Evolutionary conservation across 2,888 invertebrate genomes (phyloP).

Genomic region (Eledona agricola): DNA sequence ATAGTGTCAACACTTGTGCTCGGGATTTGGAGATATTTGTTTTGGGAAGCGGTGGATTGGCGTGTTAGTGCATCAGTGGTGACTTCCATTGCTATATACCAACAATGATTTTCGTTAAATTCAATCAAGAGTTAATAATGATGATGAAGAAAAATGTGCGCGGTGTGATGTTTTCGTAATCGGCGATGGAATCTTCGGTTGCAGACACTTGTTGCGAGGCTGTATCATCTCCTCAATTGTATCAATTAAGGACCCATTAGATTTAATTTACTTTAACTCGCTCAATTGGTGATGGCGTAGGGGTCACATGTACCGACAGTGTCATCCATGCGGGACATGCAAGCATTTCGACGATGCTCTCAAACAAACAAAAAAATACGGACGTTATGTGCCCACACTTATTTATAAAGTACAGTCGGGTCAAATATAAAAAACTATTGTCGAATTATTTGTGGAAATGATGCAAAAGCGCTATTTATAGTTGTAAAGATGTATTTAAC

Average conservation of each 20-base stretch:
- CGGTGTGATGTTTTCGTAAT: constrained; percentile 15
- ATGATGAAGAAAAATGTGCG: constrained; percentile 19
- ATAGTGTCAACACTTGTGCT: constrained; percentile 2
- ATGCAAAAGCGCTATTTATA: no score
- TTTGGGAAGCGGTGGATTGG: no score
- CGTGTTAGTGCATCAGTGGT: background rate
- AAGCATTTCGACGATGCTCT: constrained; percentile 46
- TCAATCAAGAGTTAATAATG: constrained; percentile 14
- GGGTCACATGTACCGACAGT: constrained; percentile 59
- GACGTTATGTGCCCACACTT: constrained; percentile 10
- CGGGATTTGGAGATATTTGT: background rate
- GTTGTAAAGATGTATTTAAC: no score
- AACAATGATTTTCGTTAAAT: constrained; percentile 13
- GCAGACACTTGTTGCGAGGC: constrained; percentile 58
- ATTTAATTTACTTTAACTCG: constrained; percentile 64
- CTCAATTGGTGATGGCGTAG: constrained; percentile 62
- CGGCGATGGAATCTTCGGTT: constrained; percentile 33
- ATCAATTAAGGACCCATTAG: constrained; percentile 63
- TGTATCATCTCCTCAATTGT: constrained; percentile 60
- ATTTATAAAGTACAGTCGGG: constrained; percentile 1
- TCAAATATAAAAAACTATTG: no score
- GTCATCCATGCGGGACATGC: constrained; percentile 60
- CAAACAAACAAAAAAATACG: constrained; percentile 7
- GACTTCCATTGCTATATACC: background rate
- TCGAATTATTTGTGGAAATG: no score